phyloP scores from a whole-genome alignment of 1,140 invertebrate genomes.

The Megalonaias nervosa region DNA sequence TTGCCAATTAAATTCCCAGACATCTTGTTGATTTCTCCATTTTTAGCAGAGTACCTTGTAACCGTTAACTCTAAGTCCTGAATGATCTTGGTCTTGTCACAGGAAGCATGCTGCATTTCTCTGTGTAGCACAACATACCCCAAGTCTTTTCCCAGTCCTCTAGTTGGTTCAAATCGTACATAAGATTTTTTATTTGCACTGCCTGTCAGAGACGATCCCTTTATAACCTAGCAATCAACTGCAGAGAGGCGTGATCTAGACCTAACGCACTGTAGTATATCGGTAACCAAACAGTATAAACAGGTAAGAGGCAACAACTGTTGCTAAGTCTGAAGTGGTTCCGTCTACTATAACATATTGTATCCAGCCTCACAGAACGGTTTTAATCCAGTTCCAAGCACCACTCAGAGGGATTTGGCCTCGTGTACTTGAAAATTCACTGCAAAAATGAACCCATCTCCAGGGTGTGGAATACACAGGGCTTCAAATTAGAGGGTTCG shows the following conservation, averaged over 20 bases:
- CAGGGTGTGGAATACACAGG: too few relatives aligned
- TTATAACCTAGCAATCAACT: neutral
- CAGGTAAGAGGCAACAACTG: conserved; percentile 20
- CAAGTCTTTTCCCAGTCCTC: neutral
- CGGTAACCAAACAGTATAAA: conserved; percentile 33
- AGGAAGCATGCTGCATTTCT: neutral
- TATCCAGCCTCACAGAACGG: neutral
- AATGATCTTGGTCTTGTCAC: too few relatives aligned
- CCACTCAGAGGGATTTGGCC: too few relatives aligned
- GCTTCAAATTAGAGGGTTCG: too few relatives aligned
- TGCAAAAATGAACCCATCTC: too few relatives aligned
- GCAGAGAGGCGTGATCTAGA: neutral
- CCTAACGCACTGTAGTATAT: neutral
- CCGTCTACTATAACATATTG: conserved; percentile 16
- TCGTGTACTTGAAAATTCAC: too few relatives aligned
- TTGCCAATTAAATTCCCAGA: neutral
- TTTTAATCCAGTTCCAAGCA: conserved; percentile 7
- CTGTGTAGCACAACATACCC: neutral
- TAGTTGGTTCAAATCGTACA: neutral
- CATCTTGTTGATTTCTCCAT: neutral
- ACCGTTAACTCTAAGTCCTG: too few relatives aligned
- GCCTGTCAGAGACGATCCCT: neutral
- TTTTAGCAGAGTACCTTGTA: too few relatives aligned
- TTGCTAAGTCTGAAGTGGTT: neutral
- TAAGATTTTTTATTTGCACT: neutral